phyloP scores from a whole-genome alignment of 1,140 invertebrate genomes.

The Drosophila subobscura region DNA sequence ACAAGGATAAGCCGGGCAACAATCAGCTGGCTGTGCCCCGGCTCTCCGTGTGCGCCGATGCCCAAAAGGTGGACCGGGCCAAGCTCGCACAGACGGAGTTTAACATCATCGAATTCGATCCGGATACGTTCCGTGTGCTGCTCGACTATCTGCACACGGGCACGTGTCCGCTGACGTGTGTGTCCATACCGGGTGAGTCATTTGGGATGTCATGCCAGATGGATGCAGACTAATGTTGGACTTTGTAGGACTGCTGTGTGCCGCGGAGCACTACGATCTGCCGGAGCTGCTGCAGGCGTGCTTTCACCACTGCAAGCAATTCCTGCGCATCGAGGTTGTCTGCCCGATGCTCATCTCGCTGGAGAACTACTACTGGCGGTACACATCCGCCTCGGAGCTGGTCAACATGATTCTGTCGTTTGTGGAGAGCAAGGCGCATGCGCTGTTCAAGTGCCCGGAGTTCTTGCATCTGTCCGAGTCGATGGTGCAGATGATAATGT shows the following conservation, averaged over 20 bases:
- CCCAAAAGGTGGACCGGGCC: slow-evolving; percentile 95
- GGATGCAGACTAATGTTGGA: too few relatives aligned
- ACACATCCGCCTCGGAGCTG: slow-evolving; percentile 95
- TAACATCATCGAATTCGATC: slow-evolving; percentile 97
- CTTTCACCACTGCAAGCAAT: slow-evolving; percentile 97
- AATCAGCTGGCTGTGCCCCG: slow-evolving; percentile 91
- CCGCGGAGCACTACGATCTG: slow-evolving; percentile 96
- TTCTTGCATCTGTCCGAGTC: slow-evolving; percentile 95
- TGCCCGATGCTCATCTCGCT: slow-evolving; percentile 96
- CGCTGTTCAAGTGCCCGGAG: slow-evolving; percentile 92
- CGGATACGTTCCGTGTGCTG: slow-evolving; percentile 95
- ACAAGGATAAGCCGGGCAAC: slow-evolving; percentile 90
- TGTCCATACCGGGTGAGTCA: slow-evolving; percentile 90
- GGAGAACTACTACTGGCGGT: slow-evolving; percentile 98
- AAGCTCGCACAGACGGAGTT: slow-evolving; percentile 97
- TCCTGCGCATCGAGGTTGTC: slow-evolving; percentile 94
- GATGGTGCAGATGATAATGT: slow-evolving; percentile 98
- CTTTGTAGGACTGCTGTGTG: slow-evolving; percentile 90
- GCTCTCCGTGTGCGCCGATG: slow-evolving; percentile 95
- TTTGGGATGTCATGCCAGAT: background rate
- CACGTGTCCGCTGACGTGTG: slow-evolving; percentile 94
- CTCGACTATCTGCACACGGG: slow-evolving; percentile 96
- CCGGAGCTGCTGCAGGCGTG: slow-evolving; percentile 96
- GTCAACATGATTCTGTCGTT: slow-evolving; percentile 97
- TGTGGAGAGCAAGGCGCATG: slow-evolving; percentile 92